Percentiles rank a stretch among this genome's conserved stretches.
These are phyloP conservation scores for Leptinotarsa tumamoca DNA, from an alignment of 2,888 invertebrate species.

Conservation along the genomic window DNA sequence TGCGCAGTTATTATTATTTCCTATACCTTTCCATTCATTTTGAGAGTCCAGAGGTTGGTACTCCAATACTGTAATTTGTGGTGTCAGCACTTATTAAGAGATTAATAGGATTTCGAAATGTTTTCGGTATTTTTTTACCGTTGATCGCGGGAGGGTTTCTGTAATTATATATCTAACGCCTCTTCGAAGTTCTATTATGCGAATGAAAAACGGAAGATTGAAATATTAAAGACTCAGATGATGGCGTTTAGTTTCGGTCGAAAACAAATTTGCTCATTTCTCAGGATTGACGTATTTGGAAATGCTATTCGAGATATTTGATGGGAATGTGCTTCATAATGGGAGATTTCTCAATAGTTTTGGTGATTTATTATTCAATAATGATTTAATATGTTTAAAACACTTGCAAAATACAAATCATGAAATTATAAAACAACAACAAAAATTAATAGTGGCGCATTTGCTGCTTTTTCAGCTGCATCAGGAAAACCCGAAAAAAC, in stretches of 20 bases:
- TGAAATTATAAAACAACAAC: too few relatives aligned
- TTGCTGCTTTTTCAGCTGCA: too few relatives aligned
- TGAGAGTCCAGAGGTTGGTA: slow-evolving; percentile 27
- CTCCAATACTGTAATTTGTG: slow-evolving; percentile 18
- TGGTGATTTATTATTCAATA: background rate
- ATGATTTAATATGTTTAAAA: too few relatives aligned
- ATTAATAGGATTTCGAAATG: slow-evolving; percentile 20
- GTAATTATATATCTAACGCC: slow-evolving; percentile 5
- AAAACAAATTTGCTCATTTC: background rate
- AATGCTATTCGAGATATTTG: slow-evolving; percentile 1
- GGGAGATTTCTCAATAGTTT: background rate
- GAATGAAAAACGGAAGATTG: background rate
- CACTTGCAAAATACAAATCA: too few relatives aligned
- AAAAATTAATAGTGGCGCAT: too few relatives aligned
- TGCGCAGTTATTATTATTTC: slow-evolving; percentile 37
- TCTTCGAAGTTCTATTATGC: slow-evolving; percentile 8
- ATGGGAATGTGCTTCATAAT: slow-evolving; percentile 6
- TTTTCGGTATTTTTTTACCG: slow-evolving; percentile 18
- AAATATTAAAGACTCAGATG: background rate
- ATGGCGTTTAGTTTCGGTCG: slow-evolving; percentile 6
- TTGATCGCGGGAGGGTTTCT: background rate
- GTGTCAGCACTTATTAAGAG: slow-evolving; percentile 24
- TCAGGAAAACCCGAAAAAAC: too few relatives aligned
- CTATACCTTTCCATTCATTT: slow-evolving; percentile 35
- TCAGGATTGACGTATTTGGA: slow-evolving; percentile 6